Evolutionary conservation across 2,113 vertebrate genomes (phyloP), one percentile per base, ranked within the genome.

Genomic region (Silurus asotus): DNA sequence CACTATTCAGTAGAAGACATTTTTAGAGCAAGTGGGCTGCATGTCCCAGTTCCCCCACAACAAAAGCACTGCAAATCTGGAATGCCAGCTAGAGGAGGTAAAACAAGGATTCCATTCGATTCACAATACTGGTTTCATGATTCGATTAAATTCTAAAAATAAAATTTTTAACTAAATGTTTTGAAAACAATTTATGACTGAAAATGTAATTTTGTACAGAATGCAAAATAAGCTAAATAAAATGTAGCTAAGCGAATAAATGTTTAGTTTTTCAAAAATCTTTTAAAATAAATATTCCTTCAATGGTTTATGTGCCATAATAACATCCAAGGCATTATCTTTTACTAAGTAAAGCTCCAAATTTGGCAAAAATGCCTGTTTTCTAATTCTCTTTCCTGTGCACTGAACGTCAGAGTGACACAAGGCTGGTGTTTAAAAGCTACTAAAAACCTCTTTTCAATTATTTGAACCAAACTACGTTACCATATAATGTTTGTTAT

Each of bases 41-140:
- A 13, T 64, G 37, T 15, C 23, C 7, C 55, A 84, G 69, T 25
- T 59, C 56, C 20, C 82, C 37, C 25, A 59, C 74, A 58, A 5
- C 55, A 15, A 83, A 74, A 58, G 17, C 17, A 49, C 25, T 74
- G 11, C 51, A 84, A 75, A 84, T 84, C 82, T n/a, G 37, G 13
- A 37, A 25, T 75, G 48, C 56, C 45, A 6, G 14, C 56, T 25
- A 25, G 75, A 61, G 45, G 17, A 75, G 8, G 6, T 61, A 75
- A 28, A 28, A 48, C 25, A 84, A 28, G 45, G 28, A 19, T 20
- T 72, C 1, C 0, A 64, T 64, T 25, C 0, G n/a, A 25, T 4
- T 65, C 62, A 65, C 9, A 5, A 25, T 28, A 14, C n/a, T 65
- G 10, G 64, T 5, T 65, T 25, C 11, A 65, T 1, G 4, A 65